These are phyloP conservation scores for Acronicta psi DNA, from an alignment of 2,888 invertebrate species.

Conservation along the genomic window DNA sequence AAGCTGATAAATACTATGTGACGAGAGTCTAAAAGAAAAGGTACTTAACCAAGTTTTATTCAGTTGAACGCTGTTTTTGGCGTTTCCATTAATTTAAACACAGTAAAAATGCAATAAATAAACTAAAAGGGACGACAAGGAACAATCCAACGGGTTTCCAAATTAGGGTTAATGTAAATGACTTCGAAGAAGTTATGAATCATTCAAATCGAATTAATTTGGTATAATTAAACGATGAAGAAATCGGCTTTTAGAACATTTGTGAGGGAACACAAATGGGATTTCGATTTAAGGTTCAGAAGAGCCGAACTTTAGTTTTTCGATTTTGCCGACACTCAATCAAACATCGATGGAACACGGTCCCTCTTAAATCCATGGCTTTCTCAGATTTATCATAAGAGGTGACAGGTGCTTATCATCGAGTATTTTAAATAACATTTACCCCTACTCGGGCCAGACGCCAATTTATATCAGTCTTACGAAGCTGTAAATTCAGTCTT, in stretches of 20 bases:
- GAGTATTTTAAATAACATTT: not conserved
- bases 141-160: slow-evolving; percentile 18
- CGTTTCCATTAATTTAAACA: no score
- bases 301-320: not conserved
- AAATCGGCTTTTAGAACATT: slow-evolving; percentile 31
- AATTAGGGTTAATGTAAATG: slow-evolving; percentile 6
- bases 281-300: slow-evolving; percentile 11
- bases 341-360: no score
- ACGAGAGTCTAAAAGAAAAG: no score
- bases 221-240: not conserved
- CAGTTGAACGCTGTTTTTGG: no score
- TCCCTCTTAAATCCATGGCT: no score
- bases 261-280: slow-evolving; percentile 20
- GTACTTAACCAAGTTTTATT: no score
- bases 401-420: not conserved
- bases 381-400: no score
- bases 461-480: slow-evolving; percentile 14
- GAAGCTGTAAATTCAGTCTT: slow-evolving; percentile 18
- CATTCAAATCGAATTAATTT: not conserved
- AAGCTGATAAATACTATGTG: no score
- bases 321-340: not conserved
- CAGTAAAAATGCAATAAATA: no score
- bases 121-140: slow-evolving; percentile 29
- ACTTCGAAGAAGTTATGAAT: not conserved
- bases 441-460: slow-evolving; percentile 64